Percentiles rank a stretch among this genome's conserved stretches.
phyloP scores from a whole-genome alignment of 2,888 invertebrate genomes.

The Biston betularia region DNA sequence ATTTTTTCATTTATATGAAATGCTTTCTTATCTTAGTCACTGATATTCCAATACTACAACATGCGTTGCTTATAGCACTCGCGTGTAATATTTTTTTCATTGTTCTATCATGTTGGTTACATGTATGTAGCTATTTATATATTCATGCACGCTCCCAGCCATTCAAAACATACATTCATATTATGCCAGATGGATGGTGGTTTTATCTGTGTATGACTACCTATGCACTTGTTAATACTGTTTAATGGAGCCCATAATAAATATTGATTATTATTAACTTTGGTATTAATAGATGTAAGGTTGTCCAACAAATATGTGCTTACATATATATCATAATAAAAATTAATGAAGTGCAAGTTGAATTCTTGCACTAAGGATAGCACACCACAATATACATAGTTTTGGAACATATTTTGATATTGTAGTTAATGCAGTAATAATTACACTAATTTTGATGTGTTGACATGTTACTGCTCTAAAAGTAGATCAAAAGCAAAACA shows the following conservation, averaged over 20 bases:
- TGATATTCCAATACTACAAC: not conserved
- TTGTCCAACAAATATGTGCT: not conserved
- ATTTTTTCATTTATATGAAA: constrained; percentile 27
- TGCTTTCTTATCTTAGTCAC: constrained; percentile 5
- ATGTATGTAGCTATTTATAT: constrained; percentile 28
- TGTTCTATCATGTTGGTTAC: constrained; percentile 10
- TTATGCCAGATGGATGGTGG: constrained; percentile 22
- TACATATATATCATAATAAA: not conserved
- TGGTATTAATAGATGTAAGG: not conserved
- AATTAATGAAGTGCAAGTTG: not conserved
- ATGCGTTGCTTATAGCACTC: not conserved
- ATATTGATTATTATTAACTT: not conserved
- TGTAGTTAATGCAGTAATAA: not conserved
- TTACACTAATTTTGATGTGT: not conserved
- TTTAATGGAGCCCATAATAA: constrained; percentile 2
- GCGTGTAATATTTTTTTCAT: not conserved
- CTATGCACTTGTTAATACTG: constrained; percentile 19
- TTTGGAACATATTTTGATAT: no score
- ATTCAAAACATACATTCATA: constrained; percentile 27
- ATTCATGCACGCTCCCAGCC: constrained; percentile 24
- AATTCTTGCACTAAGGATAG: no score
- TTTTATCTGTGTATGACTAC: constrained; percentile 20
- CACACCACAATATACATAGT: no score
- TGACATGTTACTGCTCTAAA: no score
- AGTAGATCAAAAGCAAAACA: no score